Evolutionary conservation across 2,797 vertebrate genomes (phyloP).

Genomic region (Apogon hyalosoma): DNA sequence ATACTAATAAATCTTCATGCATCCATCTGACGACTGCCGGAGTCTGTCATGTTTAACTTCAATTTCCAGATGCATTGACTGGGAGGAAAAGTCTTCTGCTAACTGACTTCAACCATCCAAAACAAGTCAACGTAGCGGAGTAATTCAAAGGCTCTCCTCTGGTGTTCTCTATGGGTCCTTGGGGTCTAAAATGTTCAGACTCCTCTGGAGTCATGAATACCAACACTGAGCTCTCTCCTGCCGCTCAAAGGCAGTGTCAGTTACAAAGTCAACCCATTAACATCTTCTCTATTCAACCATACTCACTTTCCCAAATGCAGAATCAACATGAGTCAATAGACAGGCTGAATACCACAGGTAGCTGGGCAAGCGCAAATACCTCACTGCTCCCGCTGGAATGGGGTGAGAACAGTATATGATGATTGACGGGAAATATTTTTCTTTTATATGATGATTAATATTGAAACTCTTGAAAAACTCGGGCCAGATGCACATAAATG

Average conservation of each 20-base stretch:
- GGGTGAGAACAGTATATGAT: constrained; percentile 64
- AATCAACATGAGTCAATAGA: constrained; percentile 63
- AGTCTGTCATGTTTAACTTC: constrained; percentile 63
- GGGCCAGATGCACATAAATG: constrained; percentile 56
- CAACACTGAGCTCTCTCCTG: constrained; percentile 46
- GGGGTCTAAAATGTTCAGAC: constrained; percentile 38
- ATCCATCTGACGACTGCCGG: constrained; percentile 55
- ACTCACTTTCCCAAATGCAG: constrained; percentile 52
- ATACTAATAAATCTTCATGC: constrained; percentile 66
- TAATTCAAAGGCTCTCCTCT: constrained; percentile 59
- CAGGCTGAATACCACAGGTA: constrained; percentile 62
- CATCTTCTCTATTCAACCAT: constrained; percentile 71
- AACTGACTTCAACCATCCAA: constrained; percentile 47
- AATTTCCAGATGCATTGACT: constrained; percentile 50
- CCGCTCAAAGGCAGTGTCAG: constrained; percentile 68
- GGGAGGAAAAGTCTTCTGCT: constrained; percentile 45
- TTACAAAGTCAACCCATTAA: constrained; percentile 84
- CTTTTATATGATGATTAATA: constrained; percentile 70
- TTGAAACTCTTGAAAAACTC: constrained; percentile 43
- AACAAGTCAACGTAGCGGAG: constrained; percentile 54
- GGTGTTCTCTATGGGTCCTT: constrained; percentile 45
- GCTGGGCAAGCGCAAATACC: constrained; percentile 55
- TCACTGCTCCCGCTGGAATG: constrained; percentile 26
- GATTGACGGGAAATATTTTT: constrained; percentile 71
- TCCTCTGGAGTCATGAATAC: constrained; percentile 67